These are phyloP conservation scores for Pontoporia blainvillei DNA, from an alignment of 2,113 vertebrate genomes.

Conservation along the genomic window DNA sequence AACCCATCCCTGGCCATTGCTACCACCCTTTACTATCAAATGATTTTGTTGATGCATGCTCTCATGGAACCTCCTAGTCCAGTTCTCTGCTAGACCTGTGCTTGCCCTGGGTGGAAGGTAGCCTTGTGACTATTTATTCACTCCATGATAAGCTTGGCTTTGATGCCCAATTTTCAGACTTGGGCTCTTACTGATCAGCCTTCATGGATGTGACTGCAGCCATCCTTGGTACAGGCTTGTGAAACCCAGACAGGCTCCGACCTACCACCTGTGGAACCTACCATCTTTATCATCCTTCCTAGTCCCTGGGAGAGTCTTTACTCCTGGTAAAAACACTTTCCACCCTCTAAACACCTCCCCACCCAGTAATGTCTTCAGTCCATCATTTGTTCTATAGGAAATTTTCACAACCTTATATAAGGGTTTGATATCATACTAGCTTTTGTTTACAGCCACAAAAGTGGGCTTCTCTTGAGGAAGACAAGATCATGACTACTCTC, in stretches of 20 bases:
- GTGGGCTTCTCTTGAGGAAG: not conserved
- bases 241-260: no score
- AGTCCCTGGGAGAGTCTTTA: not conserved
- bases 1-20: accelerated
- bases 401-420: not conserved
- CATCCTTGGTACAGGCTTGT: not conserved
- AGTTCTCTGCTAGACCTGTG: not conserved
- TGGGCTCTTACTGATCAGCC: not conserved
- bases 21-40: not conserved
- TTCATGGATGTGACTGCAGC: not conserved
- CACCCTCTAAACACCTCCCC: not conserved
- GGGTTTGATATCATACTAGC: not conserved
- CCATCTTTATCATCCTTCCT: not conserved
- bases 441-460: not conserved
- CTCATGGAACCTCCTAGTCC: not conserved
- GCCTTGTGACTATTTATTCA: not conserved
- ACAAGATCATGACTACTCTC: not conserved
- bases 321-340: not conserved
- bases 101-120: not conserved
- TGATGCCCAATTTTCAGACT: not conserved
- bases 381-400: not conserved
- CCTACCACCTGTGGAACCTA: not conserved
- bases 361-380: not conserved
- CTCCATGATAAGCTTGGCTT: not conserved
- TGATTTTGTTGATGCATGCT: not conserved